Percentiles rank a stretch among this genome's conserved stretches.
phyloP scores from a whole-genome alignment of 2,888 invertebrate genomes.

The Meghimatium bilineatum region DNA sequence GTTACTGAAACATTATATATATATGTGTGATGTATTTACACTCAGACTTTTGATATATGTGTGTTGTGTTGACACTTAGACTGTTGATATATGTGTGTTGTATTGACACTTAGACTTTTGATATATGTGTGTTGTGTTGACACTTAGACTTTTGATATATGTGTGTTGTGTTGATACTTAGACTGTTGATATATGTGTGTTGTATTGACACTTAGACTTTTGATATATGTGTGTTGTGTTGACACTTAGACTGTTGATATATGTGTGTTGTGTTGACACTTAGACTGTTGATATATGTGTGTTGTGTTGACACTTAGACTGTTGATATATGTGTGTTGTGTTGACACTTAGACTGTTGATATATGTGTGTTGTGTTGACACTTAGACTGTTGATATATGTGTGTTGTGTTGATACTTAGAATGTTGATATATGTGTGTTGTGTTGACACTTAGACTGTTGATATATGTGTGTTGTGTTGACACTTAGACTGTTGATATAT shows the following conservation, averaged over 20 bases:
- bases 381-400: neutral
- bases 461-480: neutral
- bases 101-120: neutral
- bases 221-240: too few relatives aligned
- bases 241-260: neutral
- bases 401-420: neutral
- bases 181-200: neutral
- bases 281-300: too few relatives aligned
- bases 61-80: neutral
- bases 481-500: too few relatives aligned
- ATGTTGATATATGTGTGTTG: too few relatives aligned
- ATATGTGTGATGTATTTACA: neutral
- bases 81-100: too few relatives aligned
- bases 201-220: too few relatives aligned
- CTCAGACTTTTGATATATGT: neutral
- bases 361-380: neutral
- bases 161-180: neutral
- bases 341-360: too few relatives aligned
- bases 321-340: neutral
- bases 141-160: too few relatives aligned
- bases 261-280: neutral
- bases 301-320: neutral
- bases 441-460: neutral
- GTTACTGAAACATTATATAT: too few relatives aligned
- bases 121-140: neutral